These are phyloP conservation scores for Varecia variegata DNA, from an alignment of 2,797 vertebrate genomes.

Conservation along the genomic window DNA sequence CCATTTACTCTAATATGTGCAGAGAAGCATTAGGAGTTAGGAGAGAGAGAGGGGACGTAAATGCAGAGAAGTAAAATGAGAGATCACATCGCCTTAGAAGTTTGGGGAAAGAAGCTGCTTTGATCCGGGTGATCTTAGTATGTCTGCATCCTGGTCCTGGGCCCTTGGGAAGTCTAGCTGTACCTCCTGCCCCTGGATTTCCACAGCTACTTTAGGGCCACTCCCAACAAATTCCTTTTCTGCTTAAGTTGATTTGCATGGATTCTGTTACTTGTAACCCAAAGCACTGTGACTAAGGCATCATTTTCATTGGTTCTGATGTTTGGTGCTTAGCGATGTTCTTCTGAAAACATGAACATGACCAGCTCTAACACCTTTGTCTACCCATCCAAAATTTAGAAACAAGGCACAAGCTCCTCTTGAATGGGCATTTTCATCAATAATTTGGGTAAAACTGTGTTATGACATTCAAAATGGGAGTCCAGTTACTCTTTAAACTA, in stretches of 20 bases:
- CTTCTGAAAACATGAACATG: not conserved
- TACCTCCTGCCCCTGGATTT: not conserved
- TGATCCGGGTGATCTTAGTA: not conserved
- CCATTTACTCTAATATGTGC: not conserved
- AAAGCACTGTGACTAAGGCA: not conserved
- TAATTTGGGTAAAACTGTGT: not conserved
- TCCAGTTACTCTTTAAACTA: not conserved
- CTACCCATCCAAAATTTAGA: not conserved
- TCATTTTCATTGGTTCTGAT: not conserved
- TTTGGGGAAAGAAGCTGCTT: not conserved
- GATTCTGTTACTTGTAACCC: not conserved
- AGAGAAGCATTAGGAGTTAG: not conserved
- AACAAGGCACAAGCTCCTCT: not conserved
- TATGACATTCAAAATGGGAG: not conserved
- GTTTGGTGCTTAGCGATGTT: not conserved
- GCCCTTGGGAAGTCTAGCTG: not conserved
- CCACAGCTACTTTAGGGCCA: not conserved
- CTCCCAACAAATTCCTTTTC: not conserved
- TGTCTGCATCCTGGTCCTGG: not conserved
- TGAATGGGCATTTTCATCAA: not conserved
- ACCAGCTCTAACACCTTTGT: not conserved
- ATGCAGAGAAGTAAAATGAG: not conserved
- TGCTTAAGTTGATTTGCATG: not conserved
- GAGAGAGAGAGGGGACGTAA: not conserved
- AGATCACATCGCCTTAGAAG: fast-evolving